Conservation (phyloP, 2,113 vertebrate genomes). For the Dendropsophus ebraccatus region DNA sequence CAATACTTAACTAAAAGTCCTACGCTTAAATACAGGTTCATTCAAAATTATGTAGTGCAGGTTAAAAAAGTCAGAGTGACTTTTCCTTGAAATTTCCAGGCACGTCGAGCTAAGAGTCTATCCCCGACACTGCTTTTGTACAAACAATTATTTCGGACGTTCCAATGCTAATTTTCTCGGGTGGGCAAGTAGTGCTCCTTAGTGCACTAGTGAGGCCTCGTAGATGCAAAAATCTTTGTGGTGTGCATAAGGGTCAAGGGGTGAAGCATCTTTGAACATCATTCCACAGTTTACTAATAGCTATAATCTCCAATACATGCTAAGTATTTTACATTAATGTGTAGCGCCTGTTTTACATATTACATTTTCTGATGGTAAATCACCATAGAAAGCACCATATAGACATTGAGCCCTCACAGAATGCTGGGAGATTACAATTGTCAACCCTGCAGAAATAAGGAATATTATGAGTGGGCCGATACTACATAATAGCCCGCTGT, state of each 20-base stretch:
- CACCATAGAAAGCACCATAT: too few species aligned
- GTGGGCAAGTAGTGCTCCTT: not conserved
- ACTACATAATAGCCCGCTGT: too few species aligned
- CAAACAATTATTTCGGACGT: not conserved
- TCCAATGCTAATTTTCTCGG: not conserved
- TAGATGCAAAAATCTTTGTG: not conserved
- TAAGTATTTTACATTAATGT: too few species aligned
- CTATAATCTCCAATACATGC: not conserved
- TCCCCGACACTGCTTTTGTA: not conserved
- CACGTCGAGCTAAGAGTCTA: not conserved
- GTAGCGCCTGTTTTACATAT: too few species aligned
- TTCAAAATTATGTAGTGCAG: not conserved
- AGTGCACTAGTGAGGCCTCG: not conserved
- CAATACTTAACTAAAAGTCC: constrained; percentile 20
- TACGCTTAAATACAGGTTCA: constrained; percentile 4
- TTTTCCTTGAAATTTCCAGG: not conserved
- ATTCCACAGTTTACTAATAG: not conserved
- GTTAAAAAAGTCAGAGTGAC: not conserved
- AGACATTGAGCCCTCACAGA: too few species aligned
- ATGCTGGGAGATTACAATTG: too few species aligned
- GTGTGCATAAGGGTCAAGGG: not conserved
- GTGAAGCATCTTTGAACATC: not conserved
- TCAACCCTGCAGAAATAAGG: too few species aligned
- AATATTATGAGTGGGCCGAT: too few species aligned
- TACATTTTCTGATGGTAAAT: too few species aligned